Evolutionary conservation across 1,140 invertebrate species (phyloP).

Genomic region (Bombus confusus): DNA sequence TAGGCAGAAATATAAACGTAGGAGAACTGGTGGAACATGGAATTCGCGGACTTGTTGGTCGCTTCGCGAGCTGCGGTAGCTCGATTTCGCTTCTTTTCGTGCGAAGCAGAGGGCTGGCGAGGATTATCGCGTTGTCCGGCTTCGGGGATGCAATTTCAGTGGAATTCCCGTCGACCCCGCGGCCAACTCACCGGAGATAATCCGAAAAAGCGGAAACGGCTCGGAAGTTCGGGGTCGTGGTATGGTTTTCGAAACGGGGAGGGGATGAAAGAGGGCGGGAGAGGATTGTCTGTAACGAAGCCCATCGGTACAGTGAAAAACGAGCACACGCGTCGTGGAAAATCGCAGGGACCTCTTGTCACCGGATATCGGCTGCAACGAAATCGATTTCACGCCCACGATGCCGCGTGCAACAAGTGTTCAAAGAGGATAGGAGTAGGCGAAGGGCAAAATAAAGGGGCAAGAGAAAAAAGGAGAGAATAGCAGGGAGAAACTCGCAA

Average conservation of each 20-base stretch:
- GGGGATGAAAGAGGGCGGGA: background rate
- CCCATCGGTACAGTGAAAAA: background rate
- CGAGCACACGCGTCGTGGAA: slow-evolving; percentile 22
- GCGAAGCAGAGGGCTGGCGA: background rate
- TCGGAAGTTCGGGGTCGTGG: slow-evolving; percentile 34
- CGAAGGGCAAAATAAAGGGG: background rate
- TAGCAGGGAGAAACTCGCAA: background rate
- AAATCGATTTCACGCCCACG: slow-evolving; percentile 51
- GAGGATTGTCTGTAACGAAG: slow-evolving; percentile 28
- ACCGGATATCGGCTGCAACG: slow-evolving; percentile 30
- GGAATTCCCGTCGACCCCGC: slow-evolving; percentile 19
- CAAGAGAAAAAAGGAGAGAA: background rate
- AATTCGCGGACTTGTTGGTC: background rate
- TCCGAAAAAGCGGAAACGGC: slow-evolving; percentile 47
- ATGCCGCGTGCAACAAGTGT: slow-evolving; percentile 47
- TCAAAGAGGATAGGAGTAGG: background rate
- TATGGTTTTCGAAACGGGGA: background rate
- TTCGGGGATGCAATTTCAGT: slow-evolving; percentile 57
- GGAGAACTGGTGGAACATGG: background rate
- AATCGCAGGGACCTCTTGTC: slow-evolving; percentile 42
- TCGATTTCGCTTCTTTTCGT: slow-evolving; percentile 24
- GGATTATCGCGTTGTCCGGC: slow-evolving; percentile 63
- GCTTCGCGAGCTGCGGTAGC: background rate
- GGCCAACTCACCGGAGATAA: slow-evolving; percentile 50
- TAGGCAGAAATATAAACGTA: background rate